Evolutionary conservation across 2,888 invertebrate genomes (phyloP).

Genomic region (Nymphalis c-album): DNA sequence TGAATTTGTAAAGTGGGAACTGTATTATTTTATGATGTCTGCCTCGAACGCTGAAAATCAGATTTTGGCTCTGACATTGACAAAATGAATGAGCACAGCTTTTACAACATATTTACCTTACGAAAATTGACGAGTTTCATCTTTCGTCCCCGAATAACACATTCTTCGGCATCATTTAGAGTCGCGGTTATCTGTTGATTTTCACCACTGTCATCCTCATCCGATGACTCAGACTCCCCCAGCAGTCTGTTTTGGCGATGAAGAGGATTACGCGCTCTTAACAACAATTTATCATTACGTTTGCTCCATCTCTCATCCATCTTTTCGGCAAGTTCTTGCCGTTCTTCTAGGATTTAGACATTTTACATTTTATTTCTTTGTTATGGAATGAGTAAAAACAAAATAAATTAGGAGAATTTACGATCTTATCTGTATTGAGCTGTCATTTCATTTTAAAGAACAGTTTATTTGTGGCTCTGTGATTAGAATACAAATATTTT

Average conservation of each 20-base stretch:
- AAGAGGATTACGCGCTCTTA: conserved; percentile 60
- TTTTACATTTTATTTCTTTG: not conserved
- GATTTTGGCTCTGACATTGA: too few species aligned
- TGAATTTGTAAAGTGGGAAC: too few species aligned
- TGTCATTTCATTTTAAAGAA: too few species aligned
- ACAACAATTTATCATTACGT: conserved; percentile 73
- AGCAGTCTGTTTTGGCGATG: conserved; percentile 52
- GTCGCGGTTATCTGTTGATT: conserved; percentile 54
- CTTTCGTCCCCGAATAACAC: conserved; percentile 79
- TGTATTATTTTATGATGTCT: too few species aligned
- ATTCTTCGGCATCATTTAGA: conserved; percentile 85
- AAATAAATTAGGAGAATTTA: not conserved
- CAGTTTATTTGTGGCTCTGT: too few species aligned
- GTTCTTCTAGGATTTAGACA: conserved; percentile 80
- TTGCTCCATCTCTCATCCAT: conserved; percentile 89
- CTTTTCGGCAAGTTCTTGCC: conserved; percentile 85
- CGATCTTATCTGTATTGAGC: not conserved
- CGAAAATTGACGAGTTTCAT: conserved; percentile 55
- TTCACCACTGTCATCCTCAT: conserved; percentile 69
- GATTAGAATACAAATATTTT: too few species aligned
- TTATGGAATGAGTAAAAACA: too few species aligned
- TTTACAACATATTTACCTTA: conserved; percentile 47
- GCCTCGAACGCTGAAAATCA: too few species aligned
- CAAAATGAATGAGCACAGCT: too few species aligned
- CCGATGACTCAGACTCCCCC: conserved; percentile 53